Base-by-base conservation (phyloP, 2,888 invertebrate genomes). In the Bimastos eiseni region DNA sequence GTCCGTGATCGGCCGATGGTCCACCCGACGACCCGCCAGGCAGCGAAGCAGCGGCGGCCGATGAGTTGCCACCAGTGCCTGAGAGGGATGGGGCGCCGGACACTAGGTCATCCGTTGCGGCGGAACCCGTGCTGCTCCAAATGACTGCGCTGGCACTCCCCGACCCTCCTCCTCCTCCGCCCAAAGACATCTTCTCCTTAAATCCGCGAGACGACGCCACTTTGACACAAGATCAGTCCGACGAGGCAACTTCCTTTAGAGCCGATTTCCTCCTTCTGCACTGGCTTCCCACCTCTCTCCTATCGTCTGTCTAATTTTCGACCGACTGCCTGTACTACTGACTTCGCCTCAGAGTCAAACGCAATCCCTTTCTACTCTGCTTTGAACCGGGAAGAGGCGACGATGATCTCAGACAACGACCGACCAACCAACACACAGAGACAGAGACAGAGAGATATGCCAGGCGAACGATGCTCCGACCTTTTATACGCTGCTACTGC, bases 131-230 rank as follows among this genome's bases (percentile, higher is more conserved):
- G 89, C 21, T 38, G 89, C 41, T 89, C 44, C 37, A 41, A 21
- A 89, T 44, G 89, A 89, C 34, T 6, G 70, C 36, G 89, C 41
- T 55, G 34, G 89, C 44, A 24, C 36, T 36, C 37, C 34, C 89
- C 37, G 89, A 38, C 88, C 37, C 89, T 30, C 91, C 89, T n/a
- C 37, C 89, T 30, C 91, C 89, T n/a, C 83, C 90, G n/a, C 89
- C 44, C 86, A 91, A 55, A 83, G 91, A 89, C 91, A 91, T 91
- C 84, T 83, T 89, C 55, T 86, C 86, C 86, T 86, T 86, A 37
- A 86, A 86, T 86, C 86, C 86, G 19, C 86, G 34, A 37, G 86
- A 86, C 36, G 86, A 86, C 86, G 86, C 86, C 86, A 86, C 86
- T 34, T 34, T 37, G 34, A 37, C 86, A 24, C 34, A 24, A 24